Percentiles rank a stretch among this genome's conserved stretches.
phyloP scores from a whole-genome alignment of 1,140 invertebrate species.

The Zophobas atratus region DNA sequence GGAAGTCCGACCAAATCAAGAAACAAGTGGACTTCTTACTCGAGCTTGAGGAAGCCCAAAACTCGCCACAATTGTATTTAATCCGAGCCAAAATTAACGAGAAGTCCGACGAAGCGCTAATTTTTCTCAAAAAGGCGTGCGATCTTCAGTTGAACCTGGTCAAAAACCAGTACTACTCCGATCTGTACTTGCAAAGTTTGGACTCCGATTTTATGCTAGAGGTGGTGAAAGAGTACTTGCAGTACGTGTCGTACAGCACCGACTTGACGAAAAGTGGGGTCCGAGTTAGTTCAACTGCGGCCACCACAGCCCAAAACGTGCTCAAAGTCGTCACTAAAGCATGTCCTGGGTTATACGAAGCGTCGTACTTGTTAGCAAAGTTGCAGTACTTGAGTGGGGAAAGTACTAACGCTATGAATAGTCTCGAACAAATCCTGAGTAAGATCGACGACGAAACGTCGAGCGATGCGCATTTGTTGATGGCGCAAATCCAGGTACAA shows the following conservation, averaged over 20 bases:
- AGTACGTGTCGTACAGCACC: conserved; percentile 78
- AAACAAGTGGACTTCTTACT: conserved; percentile 91
- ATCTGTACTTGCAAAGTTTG: conserved; percentile 81
- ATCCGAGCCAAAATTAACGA: conserved; percentile 79
- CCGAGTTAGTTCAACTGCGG: conserved; percentile 63
- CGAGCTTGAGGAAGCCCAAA: conserved; percentile 82
- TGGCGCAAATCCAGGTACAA: conserved; percentile 88
- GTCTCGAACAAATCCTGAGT: conserved; percentile 83
- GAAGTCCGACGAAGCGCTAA: conserved; percentile 74
- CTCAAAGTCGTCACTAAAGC: conserved; percentile 83
- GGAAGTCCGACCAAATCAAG: conserved; percentile 77
- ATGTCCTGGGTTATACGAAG: conserved; percentile 86
- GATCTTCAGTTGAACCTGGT: conserved; percentile 78
- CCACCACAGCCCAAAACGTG: conserved; percentile 68
- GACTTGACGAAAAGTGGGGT: conserved; percentile 66
- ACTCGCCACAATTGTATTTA: conserved; percentile 74
- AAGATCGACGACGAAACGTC: conserved; percentile 79
- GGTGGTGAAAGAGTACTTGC: conserved; percentile 83
- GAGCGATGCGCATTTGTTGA: conserved; percentile 87
- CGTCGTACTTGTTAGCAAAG: conserved; percentile 84
- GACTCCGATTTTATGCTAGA: conserved; percentile 91
- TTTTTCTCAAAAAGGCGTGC: conserved; percentile 80
- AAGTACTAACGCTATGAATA: conserved; percentile 74
- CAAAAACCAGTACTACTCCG: conserved; percentile 79
- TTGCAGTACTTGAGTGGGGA: conserved; percentile 87